Evolutionary conservation across 1,140 invertebrate species (phyloP).

Genomic region (Trinorchestia longiramus): DNA sequence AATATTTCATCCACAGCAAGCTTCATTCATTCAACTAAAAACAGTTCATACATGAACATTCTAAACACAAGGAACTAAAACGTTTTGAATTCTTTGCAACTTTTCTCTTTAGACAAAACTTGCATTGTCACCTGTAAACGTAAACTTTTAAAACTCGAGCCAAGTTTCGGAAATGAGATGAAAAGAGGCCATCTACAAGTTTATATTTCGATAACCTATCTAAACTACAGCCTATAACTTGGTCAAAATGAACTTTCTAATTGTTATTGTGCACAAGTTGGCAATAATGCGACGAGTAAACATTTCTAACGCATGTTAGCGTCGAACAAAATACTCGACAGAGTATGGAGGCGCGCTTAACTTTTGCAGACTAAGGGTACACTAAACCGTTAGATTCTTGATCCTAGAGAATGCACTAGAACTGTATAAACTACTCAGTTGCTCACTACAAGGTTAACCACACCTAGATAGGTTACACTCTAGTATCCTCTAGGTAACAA

Average conservation of each 20-base stretch:
- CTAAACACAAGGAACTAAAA: neutral
- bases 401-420: constrained; percentile 29
- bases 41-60: neutral
- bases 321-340: neutral
- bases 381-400: constrained; percentile 4
- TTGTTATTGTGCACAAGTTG: constrained; percentile 51
- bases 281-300: constrained; percentile 25
- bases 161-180: neutral
- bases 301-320: neutral
- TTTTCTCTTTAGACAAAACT: neutral
- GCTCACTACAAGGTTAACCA: constrained; percentile 44
- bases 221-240: constrained; percentile 22
- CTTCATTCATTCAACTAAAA: neutral
- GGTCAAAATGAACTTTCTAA: constrained; percentile 38
- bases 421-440: constrained; percentile 31
- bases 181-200: neutral
- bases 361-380: neutral
- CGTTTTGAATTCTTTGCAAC: neutral
- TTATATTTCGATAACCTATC: neutral
- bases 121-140: neutral
- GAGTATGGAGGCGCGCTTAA: neutral
- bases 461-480: constrained; percentile 46
- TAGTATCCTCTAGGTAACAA: constrained; percentile 51
- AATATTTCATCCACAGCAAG: neutral
- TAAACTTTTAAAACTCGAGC: neutral